phyloP scores from a whole-genome alignment of 2,113 vertebrate species.

The Chiloscyllium plagiosum region DNA sequence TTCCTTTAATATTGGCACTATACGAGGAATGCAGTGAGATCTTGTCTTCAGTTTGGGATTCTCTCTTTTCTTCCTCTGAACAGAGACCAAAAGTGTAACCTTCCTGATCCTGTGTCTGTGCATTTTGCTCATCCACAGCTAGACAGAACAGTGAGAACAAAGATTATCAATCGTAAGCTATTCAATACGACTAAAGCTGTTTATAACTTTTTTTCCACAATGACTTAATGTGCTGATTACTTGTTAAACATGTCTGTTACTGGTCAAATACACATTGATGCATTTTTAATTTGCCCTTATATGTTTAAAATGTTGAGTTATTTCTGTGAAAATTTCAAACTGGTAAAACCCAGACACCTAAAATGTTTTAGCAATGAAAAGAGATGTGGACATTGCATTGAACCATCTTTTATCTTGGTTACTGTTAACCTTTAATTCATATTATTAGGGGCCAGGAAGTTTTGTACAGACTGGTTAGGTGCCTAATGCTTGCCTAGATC shows the following conservation, averaged over 20 bases:
- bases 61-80: conserved; percentile 57
- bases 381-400: not conserved
- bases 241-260: not conserved
- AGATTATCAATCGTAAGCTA: not conserved
- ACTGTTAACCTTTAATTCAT: not conserved
- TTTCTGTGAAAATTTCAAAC: not conserved
- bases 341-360: not conserved
- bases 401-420: not conserved
- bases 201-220: not conserved
- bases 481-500: too few species aligned
- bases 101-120: conserved; percentile 77
- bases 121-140: conserved; percentile 96
- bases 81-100: conserved; percentile 61
- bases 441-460: not conserved
- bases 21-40: conserved; percentile 59
- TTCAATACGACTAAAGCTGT: not conserved
- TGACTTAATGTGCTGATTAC: not conserved
- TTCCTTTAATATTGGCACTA: conserved; percentile 54
- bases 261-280: not conserved
- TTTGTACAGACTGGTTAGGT: not conserved
- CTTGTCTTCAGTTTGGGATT: conserved; percentile 56
- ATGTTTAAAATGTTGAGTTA: not conserved
- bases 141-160: conserved; percentile 38
- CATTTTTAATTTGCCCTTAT: not conserved
- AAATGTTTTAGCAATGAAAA: not conserved